These are phyloP conservation scores for Sebastes paucispinis DNA, from an alignment of 2,797 vertebrate species.

Conservation along the genomic window DNA sequence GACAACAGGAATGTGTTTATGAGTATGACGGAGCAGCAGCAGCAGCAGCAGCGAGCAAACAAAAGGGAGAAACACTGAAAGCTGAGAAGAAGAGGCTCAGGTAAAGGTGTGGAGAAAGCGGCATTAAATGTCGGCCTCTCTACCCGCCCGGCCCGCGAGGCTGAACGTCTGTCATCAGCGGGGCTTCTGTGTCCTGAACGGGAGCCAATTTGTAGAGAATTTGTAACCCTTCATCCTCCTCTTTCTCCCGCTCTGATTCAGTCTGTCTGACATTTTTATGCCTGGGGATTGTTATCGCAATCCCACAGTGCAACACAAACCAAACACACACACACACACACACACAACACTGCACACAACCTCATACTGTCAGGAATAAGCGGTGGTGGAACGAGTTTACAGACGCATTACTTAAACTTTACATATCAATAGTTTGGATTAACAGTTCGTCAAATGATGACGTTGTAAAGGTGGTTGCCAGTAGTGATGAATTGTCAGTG, in stretches of 20 bases:
- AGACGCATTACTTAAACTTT: not conserved
- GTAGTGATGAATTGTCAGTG: not conserved
- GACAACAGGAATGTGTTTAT: slow-evolving; percentile 21
- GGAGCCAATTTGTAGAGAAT: slow-evolving; percentile 70
- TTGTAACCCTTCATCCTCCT: slow-evolving; percentile 54
- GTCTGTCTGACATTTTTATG: slow-evolving; percentile 54
- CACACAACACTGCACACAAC: not conserved
- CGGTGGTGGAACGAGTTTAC: not conserved
- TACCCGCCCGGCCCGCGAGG: slow-evolving; percentile 2
- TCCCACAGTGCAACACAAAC: slow-evolving; percentile 25
- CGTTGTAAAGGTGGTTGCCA: fast-evolving
- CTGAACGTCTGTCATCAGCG: slow-evolving; percentile 44
- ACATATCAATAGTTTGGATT: not conserved
- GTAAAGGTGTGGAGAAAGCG: slow-evolving; percentile 1
- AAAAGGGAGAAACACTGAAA: not conserved
- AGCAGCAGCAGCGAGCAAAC: not conserved
- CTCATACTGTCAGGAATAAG: not conserved
- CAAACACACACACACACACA: slow-evolving; percentile 4
- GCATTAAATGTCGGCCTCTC: slow-evolving; percentile 10
- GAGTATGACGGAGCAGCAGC: not conserved
- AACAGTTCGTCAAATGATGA: not conserved
- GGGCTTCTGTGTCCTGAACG: slow-evolving; percentile 53
- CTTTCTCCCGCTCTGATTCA: slow-evolving; percentile 38
- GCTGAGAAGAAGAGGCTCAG: not conserved
- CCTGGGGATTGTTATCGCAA: slow-evolving; percentile 46